Evolutionary conservation across 2,888 invertebrate species (phyloP), one percentile per base, ranked within the genome.

Genomic region (Periphyllus acericola): DNA sequence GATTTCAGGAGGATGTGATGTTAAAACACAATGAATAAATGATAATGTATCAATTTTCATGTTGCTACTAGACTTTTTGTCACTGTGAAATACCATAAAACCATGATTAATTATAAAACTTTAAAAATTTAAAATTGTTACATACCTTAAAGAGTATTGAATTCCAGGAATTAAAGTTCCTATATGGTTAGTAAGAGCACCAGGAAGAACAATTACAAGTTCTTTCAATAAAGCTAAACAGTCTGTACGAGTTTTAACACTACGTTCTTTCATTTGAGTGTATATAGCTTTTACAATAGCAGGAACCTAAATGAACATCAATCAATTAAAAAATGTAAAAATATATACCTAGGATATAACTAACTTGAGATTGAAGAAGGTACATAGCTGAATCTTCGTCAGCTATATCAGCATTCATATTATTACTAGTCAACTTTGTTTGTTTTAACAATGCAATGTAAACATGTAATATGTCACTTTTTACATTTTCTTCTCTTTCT

Each of bases 401-500:
- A 90, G 95, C 95, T 93, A 95, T 95, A 3, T 94, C 94, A 90
- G 95, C 94, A 0, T 95, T 93, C 92, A 95, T 94, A 89, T 94
- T 93, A 0, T 95, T 92, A 29, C 94, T 94, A 29, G 93, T 93
- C 14, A 90, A 89, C 85, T 95, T 94, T 0, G 99, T 99, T 91
- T 98, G 98, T 89, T 96, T 94, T 90, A 99, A 92, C 71, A 99
- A 92, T 0, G 99, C 97, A 88, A 98, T 96, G 91, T 98, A 99
- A 0, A 99, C 98, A 91, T 98, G 97, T 91, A 99, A 96, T 89
- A 99, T 98, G 91, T 99, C 99, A 46, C 98, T 97, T 91, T 99
- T 99, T 0, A 99, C 99, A 92, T 99, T 99, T 92, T 99, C 99
- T 92, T 99, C 99, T 66, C 99, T 94, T 92, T 99, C 99, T 96